Percentiles rank a stretch among this genome's conserved stretches.
These are phyloP conservation scores for Phragmatobia fuliginosa DNA, from an alignment of 2,888 invertebrate genomes.

Conservation along the genomic window DNA sequence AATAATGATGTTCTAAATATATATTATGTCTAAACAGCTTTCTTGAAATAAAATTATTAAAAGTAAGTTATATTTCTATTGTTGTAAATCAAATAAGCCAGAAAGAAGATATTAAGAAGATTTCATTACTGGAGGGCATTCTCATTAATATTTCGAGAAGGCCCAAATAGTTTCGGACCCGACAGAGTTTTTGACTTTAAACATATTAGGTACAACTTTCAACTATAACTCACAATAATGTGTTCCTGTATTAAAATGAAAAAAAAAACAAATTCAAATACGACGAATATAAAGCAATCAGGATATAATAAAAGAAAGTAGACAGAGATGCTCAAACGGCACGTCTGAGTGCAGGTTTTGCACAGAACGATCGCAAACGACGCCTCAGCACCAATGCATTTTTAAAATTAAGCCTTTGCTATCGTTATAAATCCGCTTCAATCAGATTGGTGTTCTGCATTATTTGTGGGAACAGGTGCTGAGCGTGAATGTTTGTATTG, in stretches of 20 bases:
- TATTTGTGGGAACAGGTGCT: constrained; percentile 34
- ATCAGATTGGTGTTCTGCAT: constrained; percentile 49
- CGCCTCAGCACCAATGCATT: constrained; percentile 48
- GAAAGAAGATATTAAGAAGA: not conserved
- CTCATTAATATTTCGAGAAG: not conserved
- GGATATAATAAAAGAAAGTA: constrained; percentile 5
- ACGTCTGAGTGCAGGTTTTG: constrained; percentile 37
- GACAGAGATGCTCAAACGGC: constrained; percentile 3
- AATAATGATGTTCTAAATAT: too few species aligned
- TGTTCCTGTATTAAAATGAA: not conserved
- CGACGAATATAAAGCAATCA: not conserved
- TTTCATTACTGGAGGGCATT: too few species aligned
- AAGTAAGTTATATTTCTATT: too few species aligned
- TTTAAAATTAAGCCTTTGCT: constrained; percentile 49
- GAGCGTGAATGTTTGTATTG: constrained; percentile 10
- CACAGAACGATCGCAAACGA: constrained; percentile 40
- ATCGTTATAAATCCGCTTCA: constrained; percentile 47
- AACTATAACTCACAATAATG: not conserved
- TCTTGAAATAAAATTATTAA: too few species aligned
- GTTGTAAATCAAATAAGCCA: too few species aligned
- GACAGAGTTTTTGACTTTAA: not conserved
- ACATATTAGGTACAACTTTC: not conserved
- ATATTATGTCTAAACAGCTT: too few species aligned
- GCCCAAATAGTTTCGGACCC: not conserved
- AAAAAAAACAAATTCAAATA: not conserved